A percentile compares a stretch with the other conserved stretches of the same genome.
phyloP scores from a whole-genome alignment of 2,888 invertebrate species.

The Tortricodes alternella region DNA sequence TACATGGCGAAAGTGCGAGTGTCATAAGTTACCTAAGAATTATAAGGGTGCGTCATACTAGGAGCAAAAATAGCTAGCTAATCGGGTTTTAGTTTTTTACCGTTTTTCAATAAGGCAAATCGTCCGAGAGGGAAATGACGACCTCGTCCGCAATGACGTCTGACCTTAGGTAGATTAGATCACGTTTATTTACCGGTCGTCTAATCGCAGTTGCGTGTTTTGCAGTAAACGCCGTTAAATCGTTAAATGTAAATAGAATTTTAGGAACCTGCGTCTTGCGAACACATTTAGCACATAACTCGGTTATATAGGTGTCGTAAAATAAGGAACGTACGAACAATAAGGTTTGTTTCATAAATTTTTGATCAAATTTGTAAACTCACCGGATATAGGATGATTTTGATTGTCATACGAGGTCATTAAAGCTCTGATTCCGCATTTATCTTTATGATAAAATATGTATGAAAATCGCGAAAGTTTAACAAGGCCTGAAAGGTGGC shows the following conservation, averaged over 20 bases:
- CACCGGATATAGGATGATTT: too few species aligned
- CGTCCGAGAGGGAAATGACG: not conserved
- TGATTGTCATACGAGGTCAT: too few species aligned
- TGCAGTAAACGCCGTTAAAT: not conserved
- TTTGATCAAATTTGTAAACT: too few species aligned
- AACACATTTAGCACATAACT: not conserved
- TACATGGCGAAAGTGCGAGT: too few species aligned
- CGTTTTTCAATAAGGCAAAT: not conserved
- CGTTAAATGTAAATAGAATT: constrained; percentile 4
- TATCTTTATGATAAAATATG: too few species aligned
- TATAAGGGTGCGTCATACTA: too few species aligned
- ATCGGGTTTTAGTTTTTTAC: too few species aligned
- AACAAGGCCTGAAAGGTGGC: not conserved
- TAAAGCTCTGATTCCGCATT: too few species aligned
- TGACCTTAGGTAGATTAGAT: constrained; percentile 3
- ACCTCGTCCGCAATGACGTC: not conserved
- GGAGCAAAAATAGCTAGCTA: too few species aligned
- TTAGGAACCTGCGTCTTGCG: not conserved
- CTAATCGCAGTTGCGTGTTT: not conserved
- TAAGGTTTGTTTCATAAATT: too few species aligned
- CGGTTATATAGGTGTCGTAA: not conserved
- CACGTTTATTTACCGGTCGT: not conserved
- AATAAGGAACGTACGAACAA: not conserved
- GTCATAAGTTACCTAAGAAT: too few species aligned
- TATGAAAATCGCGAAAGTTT: too few species aligned